Percentiles rank a stretch among this genome's conserved stretches.
These are phyloP conservation scores for Pandemis corylana DNA, from an alignment of 2,888 invertebrate genomes.

Conservation along the genomic window DNA sequence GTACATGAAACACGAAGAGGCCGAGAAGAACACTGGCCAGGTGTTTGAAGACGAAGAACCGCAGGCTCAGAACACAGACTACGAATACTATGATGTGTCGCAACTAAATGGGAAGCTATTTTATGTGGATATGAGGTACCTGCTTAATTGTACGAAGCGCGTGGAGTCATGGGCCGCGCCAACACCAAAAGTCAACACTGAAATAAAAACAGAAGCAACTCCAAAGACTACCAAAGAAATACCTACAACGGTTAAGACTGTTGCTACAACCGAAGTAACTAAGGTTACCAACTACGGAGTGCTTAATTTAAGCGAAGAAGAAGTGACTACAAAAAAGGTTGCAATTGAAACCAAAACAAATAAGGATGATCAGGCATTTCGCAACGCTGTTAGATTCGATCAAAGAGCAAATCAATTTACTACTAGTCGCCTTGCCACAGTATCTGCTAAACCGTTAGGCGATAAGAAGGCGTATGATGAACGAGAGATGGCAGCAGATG, in stretches of 20 bases:
- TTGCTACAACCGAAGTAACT: conserved; percentile 5
- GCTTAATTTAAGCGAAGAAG: conserved; percentile 49
- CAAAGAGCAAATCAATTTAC: conserved; percentile 58
- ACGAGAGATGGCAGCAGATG: conserved; percentile 74
- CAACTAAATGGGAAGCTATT: conserved; percentile 77
- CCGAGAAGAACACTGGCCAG: conserved; percentile 56
- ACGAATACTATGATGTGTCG: conserved; percentile 77
- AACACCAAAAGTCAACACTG: conserved; percentile 39
- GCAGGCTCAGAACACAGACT: conserved; percentile 58
- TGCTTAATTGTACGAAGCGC: conserved; percentile 64
- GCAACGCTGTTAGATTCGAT: conserved; percentile 47
- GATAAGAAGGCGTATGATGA: conserved; percentile 59
- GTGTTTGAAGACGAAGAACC: conserved; percentile 56
- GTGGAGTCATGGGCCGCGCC: conserved; percentile 10
- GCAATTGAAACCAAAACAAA: conserved; percentile 39
- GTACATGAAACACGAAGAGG: conserved; percentile 64
- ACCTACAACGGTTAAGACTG: conserved; percentile 37
- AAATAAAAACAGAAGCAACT: conserved; percentile 34
- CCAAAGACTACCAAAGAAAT: conserved; percentile 44
- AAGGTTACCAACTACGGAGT: conserved; percentile 47
- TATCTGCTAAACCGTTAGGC: conserved; percentile 70
- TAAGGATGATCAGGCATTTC: conserved; percentile 41
- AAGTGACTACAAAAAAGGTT: conserved; percentile 40
- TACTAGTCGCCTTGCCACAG: conserved; percentile 72
- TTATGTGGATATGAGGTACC: conserved; percentile 69